A percentile compares a stretch with the other conserved stretches of the same genome.
Conservation (phyloP, 2,888 invertebrate genomes). For the Tuta absoluta region DNA sequence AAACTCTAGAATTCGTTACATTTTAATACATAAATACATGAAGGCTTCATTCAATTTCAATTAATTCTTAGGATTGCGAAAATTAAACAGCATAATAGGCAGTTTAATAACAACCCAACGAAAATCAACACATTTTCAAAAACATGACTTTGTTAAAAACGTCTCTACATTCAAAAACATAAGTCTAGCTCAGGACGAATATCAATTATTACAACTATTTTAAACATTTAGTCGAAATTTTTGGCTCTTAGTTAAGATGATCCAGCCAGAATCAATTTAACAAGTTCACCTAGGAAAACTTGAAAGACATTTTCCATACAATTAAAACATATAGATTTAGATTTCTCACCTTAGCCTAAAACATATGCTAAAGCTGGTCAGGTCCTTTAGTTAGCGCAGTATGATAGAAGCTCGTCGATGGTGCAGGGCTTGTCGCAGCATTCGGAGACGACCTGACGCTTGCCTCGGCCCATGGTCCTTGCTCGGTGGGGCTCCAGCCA, state of each 20-base stretch:
- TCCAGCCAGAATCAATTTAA: not conserved
- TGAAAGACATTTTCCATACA: not conserved
- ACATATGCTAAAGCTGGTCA: not conserved
- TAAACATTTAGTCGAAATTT: too few relatives aligned
- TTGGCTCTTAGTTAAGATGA: too few relatives aligned
- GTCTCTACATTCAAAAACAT: too few relatives aligned
- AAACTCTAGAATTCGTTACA: not conserved
- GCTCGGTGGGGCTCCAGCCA: slow-evolving; percentile 42
- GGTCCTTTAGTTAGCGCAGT: slow-evolving; percentile 38
- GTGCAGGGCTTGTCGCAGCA: slow-evolving; percentile 52
- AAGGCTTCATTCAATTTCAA: too few relatives aligned
- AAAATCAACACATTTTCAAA: too few relatives aligned
- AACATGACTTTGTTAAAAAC: too few relatives aligned
- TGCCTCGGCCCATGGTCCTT: slow-evolving; percentile 39
- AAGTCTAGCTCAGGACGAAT: too few relatives aligned
- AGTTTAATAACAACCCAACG: too few relatives aligned
- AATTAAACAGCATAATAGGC: too few relatives aligned
- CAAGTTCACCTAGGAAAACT: not conserved
- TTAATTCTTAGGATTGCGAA: too few relatives aligned
- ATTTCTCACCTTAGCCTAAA: not conserved
- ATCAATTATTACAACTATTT: too few relatives aligned
- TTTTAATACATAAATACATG: too few relatives aligned
- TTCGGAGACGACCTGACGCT: slow-evolving; percentile 45
- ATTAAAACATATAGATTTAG: not conserved
- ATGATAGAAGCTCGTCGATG: slow-evolving; percentile 41